phyloP scores from a whole-genome alignment of 2,113 vertebrate genomes.

The Leuciscus idus region DNA sequence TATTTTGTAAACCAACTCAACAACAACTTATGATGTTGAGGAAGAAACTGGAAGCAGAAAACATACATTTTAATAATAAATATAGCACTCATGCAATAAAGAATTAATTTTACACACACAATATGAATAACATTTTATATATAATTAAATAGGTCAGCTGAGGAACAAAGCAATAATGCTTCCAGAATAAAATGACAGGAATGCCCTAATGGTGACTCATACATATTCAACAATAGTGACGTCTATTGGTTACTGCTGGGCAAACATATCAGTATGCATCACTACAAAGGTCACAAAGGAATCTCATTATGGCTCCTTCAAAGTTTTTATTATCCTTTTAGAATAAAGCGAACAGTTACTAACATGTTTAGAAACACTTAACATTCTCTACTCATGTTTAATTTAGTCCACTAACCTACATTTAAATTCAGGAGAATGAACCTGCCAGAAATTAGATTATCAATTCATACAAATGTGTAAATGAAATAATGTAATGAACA shows the following conservation, averaged over 20 bases:
- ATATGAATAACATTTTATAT: background rate
- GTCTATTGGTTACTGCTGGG: slow-evolving; percentile 36
- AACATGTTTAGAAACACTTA: background rate
- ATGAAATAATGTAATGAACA: background rate
- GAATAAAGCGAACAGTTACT: slow-evolving; percentile 6
- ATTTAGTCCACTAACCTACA: background rate
- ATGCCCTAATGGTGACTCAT: slow-evolving; percentile 2
- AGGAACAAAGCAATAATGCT: slow-evolving; percentile 10
- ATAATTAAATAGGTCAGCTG: background rate
- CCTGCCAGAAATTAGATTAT: background rate
- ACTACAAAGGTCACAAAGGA: slow-evolving; percentile 34
- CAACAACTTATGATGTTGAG: background rate
- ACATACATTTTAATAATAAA: background rate
- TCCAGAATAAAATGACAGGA: background rate
- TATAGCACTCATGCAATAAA: background rate
- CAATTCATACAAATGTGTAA: background rate
- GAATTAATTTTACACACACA: background rate
- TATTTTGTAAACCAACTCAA: background rate
- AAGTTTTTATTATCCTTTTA: background rate
- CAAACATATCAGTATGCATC: slow-evolving; percentile 8
- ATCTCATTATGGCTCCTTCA: slow-evolving; percentile 29
- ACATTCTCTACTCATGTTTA: background rate
- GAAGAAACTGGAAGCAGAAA: background rate
- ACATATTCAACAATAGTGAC: slow-evolving; percentile 48
- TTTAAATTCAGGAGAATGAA: background rate